These are phyloP conservation scores for Microchrysa polita DNA, from an alignment of 2,888 invertebrate genomes.

Conservation along the genomic window DNA sequence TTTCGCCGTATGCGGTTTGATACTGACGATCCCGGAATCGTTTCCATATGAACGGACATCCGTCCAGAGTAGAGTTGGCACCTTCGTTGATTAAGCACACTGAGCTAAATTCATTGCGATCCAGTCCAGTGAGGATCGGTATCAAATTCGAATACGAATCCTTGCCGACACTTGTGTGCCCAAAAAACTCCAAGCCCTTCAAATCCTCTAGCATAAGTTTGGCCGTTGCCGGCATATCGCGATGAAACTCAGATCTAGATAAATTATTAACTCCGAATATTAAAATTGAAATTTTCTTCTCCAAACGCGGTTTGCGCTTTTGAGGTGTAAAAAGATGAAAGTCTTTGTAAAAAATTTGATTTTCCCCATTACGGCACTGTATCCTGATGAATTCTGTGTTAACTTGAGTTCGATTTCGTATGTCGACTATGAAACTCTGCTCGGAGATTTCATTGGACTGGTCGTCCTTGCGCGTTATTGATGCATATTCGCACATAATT, in stretches of 20 bases:
- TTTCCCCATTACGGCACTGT: conserved; percentile 67
- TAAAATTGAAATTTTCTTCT: conserved; percentile 71
- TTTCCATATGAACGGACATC: conserved; percentile 87
- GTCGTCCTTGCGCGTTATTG: conserved; percentile 57
- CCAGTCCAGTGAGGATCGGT: conserved; percentile 79
- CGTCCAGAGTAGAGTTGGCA: conserved; percentile 72
- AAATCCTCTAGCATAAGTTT: conserved; percentile 68
- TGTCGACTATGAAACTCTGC: conserved; percentile 53
- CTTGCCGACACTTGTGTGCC: conserved; percentile 93
- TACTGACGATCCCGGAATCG: conserved; percentile 77
- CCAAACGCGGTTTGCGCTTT: background rate
- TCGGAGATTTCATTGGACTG: conserved; percentile 54
- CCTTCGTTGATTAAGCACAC: conserved; percentile 70
- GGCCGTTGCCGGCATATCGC: conserved; percentile 81
- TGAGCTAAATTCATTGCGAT: conserved; percentile 71
- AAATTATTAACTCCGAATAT: conserved; percentile 87
- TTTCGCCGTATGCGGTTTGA: conserved; percentile 84
- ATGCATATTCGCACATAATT: conserved; percentile 58
- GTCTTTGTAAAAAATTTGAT: conserved; percentile 71
- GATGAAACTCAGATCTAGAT: conserved; percentile 84
- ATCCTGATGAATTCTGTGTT: conserved; percentile 76
- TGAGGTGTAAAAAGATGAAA: conserved; percentile 72
- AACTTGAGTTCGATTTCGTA: conserved; percentile 53
- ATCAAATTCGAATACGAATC: conserved; percentile 93
- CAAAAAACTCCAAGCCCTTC: conserved; percentile 79